Evolutionary conservation across 2,797 vertebrate species (phyloP).

Genomic region (Gallinago solitaria): DNA sequence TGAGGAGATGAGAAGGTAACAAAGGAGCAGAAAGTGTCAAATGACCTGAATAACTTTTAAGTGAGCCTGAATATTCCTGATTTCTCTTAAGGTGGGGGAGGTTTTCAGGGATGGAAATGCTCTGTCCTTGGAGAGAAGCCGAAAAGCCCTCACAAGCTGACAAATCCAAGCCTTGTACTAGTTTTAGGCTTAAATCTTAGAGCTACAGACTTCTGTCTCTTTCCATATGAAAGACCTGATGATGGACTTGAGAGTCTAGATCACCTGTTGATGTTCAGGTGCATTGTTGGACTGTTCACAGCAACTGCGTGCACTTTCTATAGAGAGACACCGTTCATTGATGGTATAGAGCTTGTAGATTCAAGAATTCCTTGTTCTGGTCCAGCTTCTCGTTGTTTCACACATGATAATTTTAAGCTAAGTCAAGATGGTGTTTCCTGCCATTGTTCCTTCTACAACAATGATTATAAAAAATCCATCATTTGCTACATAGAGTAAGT

Average conservation of each 20-base stretch:
- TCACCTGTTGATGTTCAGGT: background rate
- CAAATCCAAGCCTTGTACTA: background rate
- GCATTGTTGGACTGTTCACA: background rate
- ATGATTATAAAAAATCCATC: background rate
- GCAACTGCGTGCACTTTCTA: background rate
- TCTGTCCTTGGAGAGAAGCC: background rate
- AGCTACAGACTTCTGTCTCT: background rate
- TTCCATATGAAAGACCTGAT: fast-evolving
- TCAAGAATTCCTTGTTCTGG: background rate
- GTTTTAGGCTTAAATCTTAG: background rate
- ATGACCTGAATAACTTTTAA: constrained; percentile 15
- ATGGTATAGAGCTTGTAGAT: background rate
- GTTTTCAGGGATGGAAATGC: background rate
- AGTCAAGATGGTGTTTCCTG: background rate
- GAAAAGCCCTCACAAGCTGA: background rate
- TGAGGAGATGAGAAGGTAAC: background rate
- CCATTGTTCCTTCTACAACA: background rate
- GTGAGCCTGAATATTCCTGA: background rate
- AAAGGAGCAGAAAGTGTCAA: background rate
- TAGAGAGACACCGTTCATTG: fast-evolving
- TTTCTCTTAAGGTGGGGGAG: background rate
- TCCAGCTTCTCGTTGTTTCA: background rate
- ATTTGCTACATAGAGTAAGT: background rate
- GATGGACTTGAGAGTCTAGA: background rate
- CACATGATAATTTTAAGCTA: fast-evolving